Evolutionary conservation across 1,140 invertebrate species (phyloP), one percentile per base, ranked within the genome.

Genomic region (Bombus sibiricus): DNA sequence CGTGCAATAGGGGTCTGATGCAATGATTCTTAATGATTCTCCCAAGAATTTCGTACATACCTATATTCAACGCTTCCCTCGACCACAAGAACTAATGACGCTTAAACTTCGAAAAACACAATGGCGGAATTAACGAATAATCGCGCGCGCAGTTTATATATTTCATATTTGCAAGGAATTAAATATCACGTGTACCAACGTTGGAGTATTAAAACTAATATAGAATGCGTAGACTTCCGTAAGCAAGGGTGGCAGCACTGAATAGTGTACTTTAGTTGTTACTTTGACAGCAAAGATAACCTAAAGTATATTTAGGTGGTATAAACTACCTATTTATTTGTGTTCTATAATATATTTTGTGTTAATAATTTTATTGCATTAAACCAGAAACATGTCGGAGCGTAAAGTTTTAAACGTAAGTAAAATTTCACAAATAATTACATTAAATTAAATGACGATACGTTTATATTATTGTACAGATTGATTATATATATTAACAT

Each of bases 341-440:
- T 8, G n/a, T 53, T 0, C 47, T 78, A n/a, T 59, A 59, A 59
- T 37, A 37, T 3, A 43, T 71, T 71, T 57, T 37, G 12, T 13
- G 12, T 62, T 62, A 13, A 25, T 53, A 37, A 62, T 66, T 66
- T 73, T 28, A 64, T 32, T 34, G 9, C 41, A 18, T 37, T 86
- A 68, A 83, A 41, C 47, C 32, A 71, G 15, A 77, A 87, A 77
- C 12, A 98, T 98, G 98, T 98, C 98, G 73, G 98, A 98, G 96
- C 95, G 98, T 95, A 98, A 98, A 97, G 98, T 98, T 85, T 96
- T 98, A 94, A 98, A 98, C 92, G 98, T 98, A 96, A 97, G 97
- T 97, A 94, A 85, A 68, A 83, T 80, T 82, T 69, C 59, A 39
- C 39, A 71, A 83, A 73, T 75, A 78, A 77, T 59, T 22, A 37